A percentile compares a stretch with the other conserved stretches of the same genome.
These are phyloP conservation scores for Pardalotus punctatus DNA, from an alignment of 2,113 vertebrate species.

Conservation along the genomic window DNA sequence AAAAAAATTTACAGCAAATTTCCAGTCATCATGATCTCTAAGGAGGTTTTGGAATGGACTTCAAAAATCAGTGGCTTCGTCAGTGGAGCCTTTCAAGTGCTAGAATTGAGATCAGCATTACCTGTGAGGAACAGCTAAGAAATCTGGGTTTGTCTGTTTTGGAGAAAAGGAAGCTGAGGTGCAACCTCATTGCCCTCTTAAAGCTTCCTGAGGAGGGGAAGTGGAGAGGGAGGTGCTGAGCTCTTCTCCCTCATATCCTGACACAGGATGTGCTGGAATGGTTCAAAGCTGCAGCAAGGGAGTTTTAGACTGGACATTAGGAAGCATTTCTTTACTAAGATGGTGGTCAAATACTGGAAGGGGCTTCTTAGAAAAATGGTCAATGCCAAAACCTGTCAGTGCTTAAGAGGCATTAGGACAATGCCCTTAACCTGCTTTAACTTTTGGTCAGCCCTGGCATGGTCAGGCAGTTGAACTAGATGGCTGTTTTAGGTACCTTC, in stretches of 20 bases:
- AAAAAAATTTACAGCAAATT: background rate
- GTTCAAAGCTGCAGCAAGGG: background rate
- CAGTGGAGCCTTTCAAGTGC: background rate
- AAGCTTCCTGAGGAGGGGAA: background rate
- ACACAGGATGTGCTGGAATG: background rate
- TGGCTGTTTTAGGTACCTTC: background rate
- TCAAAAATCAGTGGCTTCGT: background rate
- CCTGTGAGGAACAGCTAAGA: background rate
- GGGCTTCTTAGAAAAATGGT: background rate
- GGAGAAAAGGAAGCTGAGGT: background rate
- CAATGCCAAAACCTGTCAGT: fast-evolving
- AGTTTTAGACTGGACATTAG: background rate
- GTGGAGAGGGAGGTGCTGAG: background rate
- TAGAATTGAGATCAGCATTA: background rate
- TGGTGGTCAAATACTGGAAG: background rate
- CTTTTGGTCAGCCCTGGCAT: background rate
- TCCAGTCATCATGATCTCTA: background rate
- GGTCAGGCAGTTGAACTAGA: background rate
- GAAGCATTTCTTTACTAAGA: background rate
- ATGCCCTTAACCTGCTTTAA: background rate
- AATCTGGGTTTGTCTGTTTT: background rate
- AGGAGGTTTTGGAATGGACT: background rate
- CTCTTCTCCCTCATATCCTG: background rate
- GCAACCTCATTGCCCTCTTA: background rate
- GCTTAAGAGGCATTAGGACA: background rate